Percentiles rank a stretch among this genome's conserved stretches.
These are phyloP conservation scores for Lepidocolaptes lacrymiger DNA, from an alignment of 2,797 vertebrate species.

Conservation along the genomic window DNA sequence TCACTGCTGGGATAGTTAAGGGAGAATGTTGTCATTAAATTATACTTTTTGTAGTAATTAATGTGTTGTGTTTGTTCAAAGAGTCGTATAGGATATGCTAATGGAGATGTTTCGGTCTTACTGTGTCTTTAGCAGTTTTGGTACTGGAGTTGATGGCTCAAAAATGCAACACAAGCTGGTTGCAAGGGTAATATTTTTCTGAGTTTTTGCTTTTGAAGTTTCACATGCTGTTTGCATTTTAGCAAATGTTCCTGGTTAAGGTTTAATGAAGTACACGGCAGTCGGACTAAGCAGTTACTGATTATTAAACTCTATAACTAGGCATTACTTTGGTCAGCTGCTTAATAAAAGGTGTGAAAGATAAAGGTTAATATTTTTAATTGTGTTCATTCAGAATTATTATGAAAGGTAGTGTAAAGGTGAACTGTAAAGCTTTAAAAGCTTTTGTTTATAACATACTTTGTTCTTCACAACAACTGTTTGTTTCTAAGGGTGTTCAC, in stretches of 20 bases:
- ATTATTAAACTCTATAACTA: not conserved
- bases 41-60: not conserved
- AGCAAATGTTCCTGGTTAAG: not conserved
- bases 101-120: not conserved
- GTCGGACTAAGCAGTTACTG: not conserved
- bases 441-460: not conserved
- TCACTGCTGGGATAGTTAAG: not conserved
- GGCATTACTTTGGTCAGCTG: not conserved
- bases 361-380: not conserved
- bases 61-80: not conserved
- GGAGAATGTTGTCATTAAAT: not conserved
- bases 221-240: not conserved
- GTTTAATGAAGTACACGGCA: not conserved
- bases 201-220: not conserved
- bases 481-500: not conserved
- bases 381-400: not conserved
- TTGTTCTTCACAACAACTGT: not conserved
- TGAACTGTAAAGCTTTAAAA: not conserved
- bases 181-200: not conserved
- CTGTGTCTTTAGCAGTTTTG: not conserved
- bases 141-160: not conserved
- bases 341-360: not conserved
- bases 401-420: not conserved
- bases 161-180: not conserved
- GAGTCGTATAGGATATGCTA: not conserved